Evolutionary conservation across 1,140 invertebrate species (phyloP), one percentile per base, ranked within the genome.

Genomic region (Aphaenogaster ashmeadi): DNA sequence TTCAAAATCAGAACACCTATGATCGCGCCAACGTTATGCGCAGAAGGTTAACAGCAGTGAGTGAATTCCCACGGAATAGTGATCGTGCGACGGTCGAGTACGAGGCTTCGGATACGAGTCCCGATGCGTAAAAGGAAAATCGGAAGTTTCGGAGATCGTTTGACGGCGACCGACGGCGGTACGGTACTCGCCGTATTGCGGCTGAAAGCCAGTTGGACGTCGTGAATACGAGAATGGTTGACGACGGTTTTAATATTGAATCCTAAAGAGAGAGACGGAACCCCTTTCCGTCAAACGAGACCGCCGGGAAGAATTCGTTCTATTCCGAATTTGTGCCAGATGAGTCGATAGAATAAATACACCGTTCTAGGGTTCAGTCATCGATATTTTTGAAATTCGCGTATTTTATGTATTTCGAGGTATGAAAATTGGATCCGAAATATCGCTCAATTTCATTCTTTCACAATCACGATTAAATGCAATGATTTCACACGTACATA

Each of bases 41-140:
- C 62, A 54, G 18, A n/a, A 52, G 8, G 62, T 18, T 33, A 83
- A 21, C 4, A 56, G 6, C 27, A 84, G 27, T 60, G 80, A 84
- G 33, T 74, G 41, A 84, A 27, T 60, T 60, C 27, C 15, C 18
- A 21, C 18, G 27, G 13, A 69, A 50, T 8, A 74, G 13, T 11
- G 3, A 47, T 21, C 7, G 1, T 18, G 8, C 44, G 21, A 27
- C 33, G 36, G n/a, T 21, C 33, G 78, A 27, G 27, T 27, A 27
- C 27, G 27, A 56, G 9, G 27, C 27, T 79, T 41, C 36, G 54
- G 38, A 15, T 79, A 38, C 11, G 18, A 64, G 5, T 27, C 54
- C n/a, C 74, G 38, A 27, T 52, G 6, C n/a, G 27, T 27, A 13
- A 18, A 79, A 38, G 3, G 3, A 41, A 80, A 67, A 21, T 44